Evolutionary conservation across 2,113 vertebrate genomes (phyloP), one percentile per base, ranked within the genome.

Genomic region (Chloropsis cyanopogon): DNA sequence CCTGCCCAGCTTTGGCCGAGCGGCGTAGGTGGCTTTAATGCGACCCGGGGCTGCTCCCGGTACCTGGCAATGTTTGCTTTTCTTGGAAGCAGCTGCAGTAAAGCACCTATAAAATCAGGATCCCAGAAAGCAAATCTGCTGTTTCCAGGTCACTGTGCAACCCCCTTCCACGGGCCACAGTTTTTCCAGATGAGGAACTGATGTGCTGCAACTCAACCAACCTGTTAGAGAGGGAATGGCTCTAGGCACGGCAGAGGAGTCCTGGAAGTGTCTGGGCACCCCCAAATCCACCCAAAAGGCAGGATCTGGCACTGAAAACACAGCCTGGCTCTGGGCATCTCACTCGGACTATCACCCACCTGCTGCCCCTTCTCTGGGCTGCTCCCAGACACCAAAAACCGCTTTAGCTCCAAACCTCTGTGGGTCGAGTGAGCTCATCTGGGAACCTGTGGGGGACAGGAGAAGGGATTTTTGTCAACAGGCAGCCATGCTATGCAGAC

Each of bases 1-100:
- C 96, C 96, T 95, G 94, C 88, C 92, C 91, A 21, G 92, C 82
- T 93, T 33, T 73, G 83, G 66, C 90, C 53, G 42, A 71, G 64
- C 3, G 0, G 93, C 22, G 75, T 88, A 91, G 90, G 92, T 96
- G 95, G 93, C 88, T 95, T 68, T 60, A 86, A 92, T 14, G 69
- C 23, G 66, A 88, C 56, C 60, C 6, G 2, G 52, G 53, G 37
- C 56, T 33, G 85, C 85, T 90, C 41, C 56, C 5, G 24, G 22
- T 83, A 93, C 92, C 82, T 37, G 59, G 68, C 79, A 86, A 5
- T 47, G 47, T 60, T 83, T 93, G 59, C 35, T 92, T 77, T 88
- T 25, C 84, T 71, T 72, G 87, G 80, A 44, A 88, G 59, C 44
- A 86, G 41, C 70, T 65, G 46, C 3, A 4, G 19, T 6, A 49